Evolutionary conservation across 2,113 vertebrate species (phyloP).

Genomic region (Chaetura pelagica): DNA sequence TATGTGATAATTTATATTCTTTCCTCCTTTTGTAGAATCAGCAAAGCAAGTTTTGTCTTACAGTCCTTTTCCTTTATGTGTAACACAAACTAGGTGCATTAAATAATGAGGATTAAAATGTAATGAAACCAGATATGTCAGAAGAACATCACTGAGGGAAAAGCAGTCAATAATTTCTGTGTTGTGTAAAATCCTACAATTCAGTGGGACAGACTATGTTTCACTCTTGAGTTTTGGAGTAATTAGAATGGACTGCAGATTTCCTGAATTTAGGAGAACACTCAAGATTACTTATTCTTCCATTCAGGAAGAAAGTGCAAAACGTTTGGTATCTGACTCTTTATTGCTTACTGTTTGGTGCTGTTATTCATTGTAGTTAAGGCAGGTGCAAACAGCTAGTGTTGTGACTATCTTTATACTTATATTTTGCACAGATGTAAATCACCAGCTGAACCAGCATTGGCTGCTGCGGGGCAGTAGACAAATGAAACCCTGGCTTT

Average conservation of each 20-base stretch:
- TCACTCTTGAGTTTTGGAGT: background rate
- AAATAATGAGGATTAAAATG: background rate
- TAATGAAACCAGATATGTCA: background rate
- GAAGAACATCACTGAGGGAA: background rate
- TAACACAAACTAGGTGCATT: background rate
- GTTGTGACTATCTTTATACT: background rate
- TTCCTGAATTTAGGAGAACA: background rate
- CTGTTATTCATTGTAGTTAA: background rate
- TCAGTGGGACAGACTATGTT: background rate
- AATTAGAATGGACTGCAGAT: background rate
- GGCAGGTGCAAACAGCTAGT: background rate
- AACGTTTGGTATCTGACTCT: background rate
- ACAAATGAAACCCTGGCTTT: background rate
- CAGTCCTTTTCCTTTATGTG: background rate
- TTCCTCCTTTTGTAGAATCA: background rate
- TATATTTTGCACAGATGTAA: background rate
- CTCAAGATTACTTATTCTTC: background rate
- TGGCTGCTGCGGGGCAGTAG: fast-evolving
- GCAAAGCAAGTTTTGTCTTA: background rate
- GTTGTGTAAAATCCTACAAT: background rate
- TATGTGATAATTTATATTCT: background rate
- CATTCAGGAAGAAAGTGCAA: background rate
- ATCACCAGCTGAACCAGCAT: background rate
- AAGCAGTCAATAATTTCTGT: background rate
- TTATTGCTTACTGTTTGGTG: background rate